Evolutionary conservation across 2,888 invertebrate species (phyloP).

Genomic region (Trachelus stipa): DNA sequence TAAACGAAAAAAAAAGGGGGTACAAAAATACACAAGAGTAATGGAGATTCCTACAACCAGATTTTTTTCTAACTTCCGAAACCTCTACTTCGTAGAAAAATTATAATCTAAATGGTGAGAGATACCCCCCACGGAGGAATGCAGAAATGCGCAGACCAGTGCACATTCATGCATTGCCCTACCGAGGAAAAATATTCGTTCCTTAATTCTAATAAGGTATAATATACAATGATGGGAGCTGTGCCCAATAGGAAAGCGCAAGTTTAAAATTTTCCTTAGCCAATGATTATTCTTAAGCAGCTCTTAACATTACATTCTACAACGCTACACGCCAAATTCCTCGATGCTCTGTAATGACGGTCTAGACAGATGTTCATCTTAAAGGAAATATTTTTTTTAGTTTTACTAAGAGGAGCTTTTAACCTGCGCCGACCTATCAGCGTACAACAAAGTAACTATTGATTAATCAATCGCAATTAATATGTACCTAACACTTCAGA

Average conservation of each 20-base stretch:
- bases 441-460: constrained; percentile 28
- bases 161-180: not conserved
- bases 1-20: not conserved
- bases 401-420: constrained; percentile 7
- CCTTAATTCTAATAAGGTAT: constrained; percentile 43
- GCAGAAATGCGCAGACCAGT: constrained; percentile 1
- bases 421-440: constrained; percentile 36
- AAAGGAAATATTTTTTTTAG: constrained; percentile 3
- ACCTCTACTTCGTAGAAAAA: constrained; percentile 45
- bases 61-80: constrained; percentile 22
- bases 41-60: not conserved
- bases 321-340: not conserved
- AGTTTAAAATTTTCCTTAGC: constrained; percentile 14
- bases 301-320: not conserved
- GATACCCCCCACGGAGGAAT: not conserved
- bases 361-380: not conserved
- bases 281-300: not conserved
- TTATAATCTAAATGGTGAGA: constrained; percentile 22
- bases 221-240: constrained; percentile 47
- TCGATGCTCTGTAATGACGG: not conserved
- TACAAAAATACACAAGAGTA: not conserved
- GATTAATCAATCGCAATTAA: not conserved
- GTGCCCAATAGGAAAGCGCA: constrained; percentile 41
- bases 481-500: not conserved
- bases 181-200: constrained; percentile 26